Base-by-base conservation (phyloP, 2,113 vertebrate genomes). In the Tinamus guttatus region DNA sequence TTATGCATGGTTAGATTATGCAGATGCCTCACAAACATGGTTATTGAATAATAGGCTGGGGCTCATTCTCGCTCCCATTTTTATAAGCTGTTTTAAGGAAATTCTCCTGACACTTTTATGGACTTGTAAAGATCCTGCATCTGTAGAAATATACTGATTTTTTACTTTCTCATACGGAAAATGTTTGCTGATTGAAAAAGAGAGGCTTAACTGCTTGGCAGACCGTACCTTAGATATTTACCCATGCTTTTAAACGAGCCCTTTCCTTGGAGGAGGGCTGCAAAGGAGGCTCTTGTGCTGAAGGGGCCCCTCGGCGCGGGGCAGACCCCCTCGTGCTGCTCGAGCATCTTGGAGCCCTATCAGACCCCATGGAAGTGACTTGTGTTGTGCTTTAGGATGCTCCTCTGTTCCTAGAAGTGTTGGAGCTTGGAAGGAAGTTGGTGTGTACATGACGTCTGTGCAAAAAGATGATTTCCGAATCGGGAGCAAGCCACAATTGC, bases 1-100 rank as follows among this genome's bases (percentile, higher is more conserved):
- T 99, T 99, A 99, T 99, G 99, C 99, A 98, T 98, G 98, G 97
- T 98, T 99, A 98, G 98, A 98, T 98, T 99, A 98, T 98, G 98
- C 98, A 98, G 98, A 99, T 98, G 98, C 97, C 98, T 98, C 98
- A 98, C 98, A 97, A 98, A 98, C 97, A 96, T 98, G 98, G 98
- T 98, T 98, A 98, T 99, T 99, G 98, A 99, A 98, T 98, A 98
- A 99, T 98, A 98, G 97, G 97, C 98, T 96, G 97, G 93, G 95
- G 92, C 96, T 96, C 96, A 64, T 95, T 97, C 95, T 92, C 96
- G 90, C 89, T 96, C 79, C 95, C 93, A 36, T 96, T 94, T 97
- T 98, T 95, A 96, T 89, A 96, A 98, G 93, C 90, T 63, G 95
- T 96, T 98, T 93, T 91, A 97, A 97, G 90, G 82, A 56, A 95